A percentile compares a stretch with the other conserved stretches of the same genome.
These are phyloP conservation scores for Leuctra nigra DNA, from an alignment of 2,888 invertebrate species.

Conservation along the genomic window DNA sequence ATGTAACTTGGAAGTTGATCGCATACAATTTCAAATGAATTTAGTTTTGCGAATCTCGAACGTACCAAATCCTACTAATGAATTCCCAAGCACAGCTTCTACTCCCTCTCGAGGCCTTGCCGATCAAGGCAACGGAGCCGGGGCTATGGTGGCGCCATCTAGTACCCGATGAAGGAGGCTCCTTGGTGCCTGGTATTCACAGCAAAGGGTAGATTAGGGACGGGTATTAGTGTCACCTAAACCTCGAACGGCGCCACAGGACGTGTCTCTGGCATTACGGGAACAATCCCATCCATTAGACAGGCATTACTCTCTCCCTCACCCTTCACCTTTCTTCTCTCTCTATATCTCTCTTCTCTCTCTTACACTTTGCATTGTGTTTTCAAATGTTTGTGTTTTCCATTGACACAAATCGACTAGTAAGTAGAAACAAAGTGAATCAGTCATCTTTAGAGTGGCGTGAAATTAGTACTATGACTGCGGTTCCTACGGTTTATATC, in stretches of 20 bases:
- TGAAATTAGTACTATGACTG: too few species aligned
- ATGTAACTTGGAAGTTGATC: slow-evolving; percentile 4
- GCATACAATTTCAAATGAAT: slow-evolving; percentile 17
- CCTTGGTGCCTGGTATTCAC: background rate
- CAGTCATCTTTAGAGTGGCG: too few species aligned
- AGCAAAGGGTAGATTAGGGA: slow-evolving; percentile 9
- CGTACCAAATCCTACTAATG: slow-evolving; percentile 18
- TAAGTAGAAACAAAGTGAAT: too few species aligned
- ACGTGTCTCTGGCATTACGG: slow-evolving; percentile 11
- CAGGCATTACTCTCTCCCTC: background rate
- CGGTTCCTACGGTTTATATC: too few species aligned
- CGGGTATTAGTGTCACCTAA: slow-evolving; percentile 16
- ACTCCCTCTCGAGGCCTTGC: background rate
- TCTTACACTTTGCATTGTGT: too few species aligned
- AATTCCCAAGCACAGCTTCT: slow-evolving; percentile 11
- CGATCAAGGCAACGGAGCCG: too few species aligned
- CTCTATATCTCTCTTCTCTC: too few species aligned
- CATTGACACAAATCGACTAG: too few species aligned
- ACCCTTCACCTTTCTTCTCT: too few species aligned
- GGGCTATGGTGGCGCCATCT: background rate
- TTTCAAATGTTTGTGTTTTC: too few species aligned
- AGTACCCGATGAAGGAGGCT: background rate
- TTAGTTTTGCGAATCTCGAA: slow-evolving; percentile 8
- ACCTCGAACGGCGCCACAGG: background rate
- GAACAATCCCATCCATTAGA: slow-evolving; percentile 10